Evolutionary conservation across 2,888 invertebrate genomes (phyloP).

Genomic region (Polyommatus icarus): DNA sequence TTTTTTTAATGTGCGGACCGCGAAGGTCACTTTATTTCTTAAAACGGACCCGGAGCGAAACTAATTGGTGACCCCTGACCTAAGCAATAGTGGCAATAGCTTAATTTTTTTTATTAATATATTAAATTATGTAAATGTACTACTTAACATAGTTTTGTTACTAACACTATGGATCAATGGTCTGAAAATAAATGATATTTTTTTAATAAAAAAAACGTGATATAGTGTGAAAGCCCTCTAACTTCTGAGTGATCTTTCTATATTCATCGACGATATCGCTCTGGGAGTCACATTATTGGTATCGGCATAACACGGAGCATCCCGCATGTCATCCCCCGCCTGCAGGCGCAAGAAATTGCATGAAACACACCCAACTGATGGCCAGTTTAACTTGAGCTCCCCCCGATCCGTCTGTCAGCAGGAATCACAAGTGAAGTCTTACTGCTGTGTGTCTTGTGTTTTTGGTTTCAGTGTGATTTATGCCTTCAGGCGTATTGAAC

Average conservation of each 20-base stretch:
- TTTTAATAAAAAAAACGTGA: neutral
- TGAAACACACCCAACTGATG: conserved; percentile 62
- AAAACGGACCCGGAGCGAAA: no score
- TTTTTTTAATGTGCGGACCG: no score
- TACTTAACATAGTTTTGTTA: no score
- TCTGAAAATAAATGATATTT: no score
- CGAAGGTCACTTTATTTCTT: no score
- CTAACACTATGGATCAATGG: no score
- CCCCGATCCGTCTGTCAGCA: conserved; percentile 34
- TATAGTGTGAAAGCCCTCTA: neutral
- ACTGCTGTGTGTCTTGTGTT: conserved; percentile 46
- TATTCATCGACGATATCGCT: conserved; percentile 51
- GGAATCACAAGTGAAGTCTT: neutral
- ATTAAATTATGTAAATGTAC: no score
- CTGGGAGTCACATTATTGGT: conserved; percentile 60
- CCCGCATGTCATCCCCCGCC: conserved; percentile 70
- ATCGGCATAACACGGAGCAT: conserved; percentile 62
- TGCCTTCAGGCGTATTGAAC: conserved; percentile 69
- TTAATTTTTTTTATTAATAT: no score
- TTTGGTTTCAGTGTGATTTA: conserved; percentile 48
- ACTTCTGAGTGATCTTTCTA: conserved; percentile 41
- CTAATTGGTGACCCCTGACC: no score
- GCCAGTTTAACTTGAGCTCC: conserved; percentile 50
- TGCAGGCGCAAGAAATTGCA: conserved; percentile 74
- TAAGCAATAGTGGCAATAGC: no score